Evolutionary conservation across 2,888 invertebrate genomes (phyloP).

Genomic region (Cylloceria caligata): DNA sequence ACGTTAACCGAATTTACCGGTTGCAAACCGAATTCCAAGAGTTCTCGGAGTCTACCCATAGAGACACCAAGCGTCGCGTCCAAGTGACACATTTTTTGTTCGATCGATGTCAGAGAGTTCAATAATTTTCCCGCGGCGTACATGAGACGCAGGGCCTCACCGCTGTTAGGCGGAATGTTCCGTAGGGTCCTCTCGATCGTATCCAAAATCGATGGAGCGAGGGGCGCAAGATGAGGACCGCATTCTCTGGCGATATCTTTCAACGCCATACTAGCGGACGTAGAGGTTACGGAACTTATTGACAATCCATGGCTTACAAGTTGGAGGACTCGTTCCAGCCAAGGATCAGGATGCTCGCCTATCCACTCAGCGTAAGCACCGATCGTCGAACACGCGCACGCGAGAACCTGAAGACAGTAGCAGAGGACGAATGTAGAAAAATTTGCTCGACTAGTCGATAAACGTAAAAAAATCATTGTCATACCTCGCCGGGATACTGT

Average conservation of each 20-base stretch:
- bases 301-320: slow-evolving; percentile 88
- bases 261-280: slow-evolving; percentile 94
- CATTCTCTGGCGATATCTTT: slow-evolving; percentile 95
- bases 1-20: slow-evolving; percentile 71
- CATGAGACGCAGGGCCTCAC: slow-evolving; percentile 91
- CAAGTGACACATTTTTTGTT: slow-evolving; percentile 89
- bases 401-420: slow-evolving; percentile 75
- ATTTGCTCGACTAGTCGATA: not conserved
- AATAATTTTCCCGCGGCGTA: slow-evolving; percentile 91
- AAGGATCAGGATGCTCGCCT: slow-evolving; percentile 88
- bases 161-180: slow-evolving; percentile 87
- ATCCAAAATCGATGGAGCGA: slow-evolving; percentile 91
- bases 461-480: not conserved
- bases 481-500: slow-evolving; percentile 79
- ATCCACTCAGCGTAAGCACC: slow-evolving; percentile 96
- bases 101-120: slow-evolving; percentile 87
- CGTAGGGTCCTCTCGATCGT: slow-evolving; percentile 87
- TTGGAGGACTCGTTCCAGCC: slow-evolving; percentile 89
- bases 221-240: slow-evolving; percentile 90
- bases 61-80: slow-evolving; percentile 90
- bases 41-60: slow-evolving; percentile 87
- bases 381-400: slow-evolving; percentile 82
- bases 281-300: slow-evolving; percentile 88
- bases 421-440: not conserved
- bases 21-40: slow-evolving; percentile 77